Evolutionary conservation across 2,888 invertebrate species (phyloP), one percentile per base, ranked within the genome.

Genomic region (Lymantria monacha): DNA sequence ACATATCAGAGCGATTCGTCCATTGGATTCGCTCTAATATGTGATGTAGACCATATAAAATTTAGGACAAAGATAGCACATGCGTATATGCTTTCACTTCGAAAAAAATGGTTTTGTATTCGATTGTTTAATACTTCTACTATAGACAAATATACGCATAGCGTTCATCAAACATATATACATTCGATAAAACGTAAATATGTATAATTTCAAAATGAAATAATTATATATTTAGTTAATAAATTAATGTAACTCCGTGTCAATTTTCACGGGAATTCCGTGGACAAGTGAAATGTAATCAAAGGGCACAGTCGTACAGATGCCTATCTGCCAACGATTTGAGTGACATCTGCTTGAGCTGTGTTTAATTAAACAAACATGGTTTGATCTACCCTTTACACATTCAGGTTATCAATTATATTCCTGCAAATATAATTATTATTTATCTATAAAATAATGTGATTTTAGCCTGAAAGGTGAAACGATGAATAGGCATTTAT

Each of bases 241-340:
- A 56, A 40, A 65, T 65, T 63, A 63, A 31, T 38, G 48, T 61
- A 56, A 62, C 59, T 55, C 50, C 46, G 51, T 57, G 55, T 59
- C 57, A 70, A 68, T 66, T 64, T 44, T 44, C 50, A 40, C 42
- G 59, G 66, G 69, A 70, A 59, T 64, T 56, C 61, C 59, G 64
- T 67, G 77, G 75, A 76, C 72, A 73, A 72, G 72, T 75, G 75
- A 83, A 83, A 81, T 81, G 59, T 48, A 84, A 84, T 82, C 79
- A 83, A 79, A 81, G 74, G 78, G 78, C 67, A 70, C 69, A 69
- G 62, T 69, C 65, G 76, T 66, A 70, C 69, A 69, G 65, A 70
- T 67, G 66, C 75, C 74, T 70, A 69, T 72, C 76, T 76, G 75
- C 68, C 79, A 72, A 66, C 72, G 60, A 63, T 65, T 59, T 82